phyloP scores from a whole-genome alignment of 1,140 invertebrate species.

The Ceratina australensis region DNA sequence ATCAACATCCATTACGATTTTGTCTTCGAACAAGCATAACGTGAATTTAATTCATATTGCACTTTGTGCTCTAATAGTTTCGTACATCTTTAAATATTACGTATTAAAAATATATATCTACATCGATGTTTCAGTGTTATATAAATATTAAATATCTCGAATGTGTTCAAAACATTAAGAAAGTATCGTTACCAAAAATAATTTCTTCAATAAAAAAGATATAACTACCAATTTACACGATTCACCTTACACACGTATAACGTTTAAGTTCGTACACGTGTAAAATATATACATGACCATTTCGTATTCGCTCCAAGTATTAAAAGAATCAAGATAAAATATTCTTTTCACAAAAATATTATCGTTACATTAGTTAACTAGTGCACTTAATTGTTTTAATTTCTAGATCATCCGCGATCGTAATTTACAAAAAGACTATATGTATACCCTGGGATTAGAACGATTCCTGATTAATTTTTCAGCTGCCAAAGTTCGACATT shows the following conservation, averaged over 20 bases:
- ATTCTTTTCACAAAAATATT: constrained; percentile 37
- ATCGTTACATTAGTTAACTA: constrained; percentile 28
- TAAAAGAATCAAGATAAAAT: constrained; percentile 43
- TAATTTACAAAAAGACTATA: constrained; percentile 9
- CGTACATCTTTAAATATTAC: not conserved
- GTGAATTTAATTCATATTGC: not conserved
- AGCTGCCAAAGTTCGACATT: constrained; percentile 30
- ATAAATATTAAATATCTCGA: constrained; percentile 1
- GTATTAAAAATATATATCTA: not conserved
- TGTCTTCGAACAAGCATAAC: not conserved
- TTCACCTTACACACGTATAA: constrained; percentile 19
- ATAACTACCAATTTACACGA: constrained; percentile 12
- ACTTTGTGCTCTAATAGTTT: not conserved
- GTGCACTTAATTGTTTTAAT: constrained; percentile 34
- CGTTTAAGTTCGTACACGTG: constrained; percentile 28
- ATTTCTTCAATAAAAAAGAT: not conserved
- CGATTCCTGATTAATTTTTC: constrained; percentile 16
- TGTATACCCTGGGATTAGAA: constrained; percentile 5
- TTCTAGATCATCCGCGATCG: constrained; percentile 27
- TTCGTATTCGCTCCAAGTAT: constrained; percentile 3
- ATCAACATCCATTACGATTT: not conserved
- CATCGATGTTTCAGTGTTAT: not conserved
- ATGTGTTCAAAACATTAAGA: not conserved
- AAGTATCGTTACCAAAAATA: no score
- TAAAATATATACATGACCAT: constrained; percentile 13